Evolutionary conservation across 2,113 vertebrate genomes (phyloP), one percentile per base, ranked within the genome.

Genomic region (Cyanistes caeruleus): DNA sequence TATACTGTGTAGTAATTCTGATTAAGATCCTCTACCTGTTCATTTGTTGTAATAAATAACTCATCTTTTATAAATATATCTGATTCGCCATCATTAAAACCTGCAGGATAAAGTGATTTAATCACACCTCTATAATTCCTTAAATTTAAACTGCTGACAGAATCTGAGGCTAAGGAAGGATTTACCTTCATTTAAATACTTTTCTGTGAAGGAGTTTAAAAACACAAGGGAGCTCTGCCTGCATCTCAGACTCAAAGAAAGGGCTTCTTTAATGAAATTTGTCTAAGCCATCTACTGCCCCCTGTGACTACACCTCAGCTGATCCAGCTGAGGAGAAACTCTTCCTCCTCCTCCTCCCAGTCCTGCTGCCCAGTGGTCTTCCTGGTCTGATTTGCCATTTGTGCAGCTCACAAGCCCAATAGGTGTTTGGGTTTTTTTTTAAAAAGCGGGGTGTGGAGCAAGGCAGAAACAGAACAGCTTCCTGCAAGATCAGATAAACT

Each of bases 361-460:
- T 58, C n/a, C 63, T 25, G 52, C 28, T 73, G 44, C n/a, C 23
- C 25, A 43, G 33, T 6, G 31, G 14, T 84, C 70, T 35, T 59
- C 37, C 35, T 65, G 35, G 30, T 35, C n/a, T 58, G 27, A 65
- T 46, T 2, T 39, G 25, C 7, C 41, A 44, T 37, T 49, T 25
- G 7, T 20, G 25, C 7, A 69, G 30, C 43, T 52, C 37, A 39
- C 21, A 4, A 46, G 43, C 5, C 33, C 49, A 80, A 23, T 0
- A 35, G 3, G 3, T 18, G 3, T 39, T 39, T 39, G 37, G 9
- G 37, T 39, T 39, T 39, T 39, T 39, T 39, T 39, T 4, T 6
- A 41, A 13, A 8, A 25, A 11, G 4, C 3, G 7, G 2, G 0
- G 2, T 14, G 4, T 30, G 12, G 30, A 75, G 15, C 44, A 74